A percentile compares a stretch with the other conserved stretches of the same genome.
Evolutionary conservation across 2,888 invertebrate genomes (phyloP).

Genomic region (Cantharis rufa): DNA sequence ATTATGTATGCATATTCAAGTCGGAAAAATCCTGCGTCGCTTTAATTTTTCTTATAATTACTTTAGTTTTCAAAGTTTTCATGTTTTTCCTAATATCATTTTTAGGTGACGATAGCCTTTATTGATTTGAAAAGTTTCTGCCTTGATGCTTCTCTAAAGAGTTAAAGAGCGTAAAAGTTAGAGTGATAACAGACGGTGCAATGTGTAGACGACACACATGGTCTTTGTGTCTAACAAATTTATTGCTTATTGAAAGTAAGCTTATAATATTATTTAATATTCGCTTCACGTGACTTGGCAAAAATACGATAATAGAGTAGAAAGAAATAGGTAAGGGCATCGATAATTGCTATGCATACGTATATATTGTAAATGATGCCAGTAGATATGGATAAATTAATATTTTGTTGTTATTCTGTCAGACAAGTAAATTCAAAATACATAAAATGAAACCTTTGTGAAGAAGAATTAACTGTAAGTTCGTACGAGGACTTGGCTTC

Average conservation of each 20-base stretch:
- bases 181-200: conserved; percentile 49
- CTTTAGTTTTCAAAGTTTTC: conserved; percentile 18
- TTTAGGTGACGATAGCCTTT: conserved; percentile 38
- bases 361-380: background rate
- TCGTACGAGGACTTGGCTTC: conserved; percentile 35
- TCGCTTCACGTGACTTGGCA: background rate
- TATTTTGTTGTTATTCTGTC: background rate
- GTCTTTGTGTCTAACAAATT: conserved; percentile 47
- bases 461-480: conserved; percentile 31
- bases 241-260: conserved; percentile 41
- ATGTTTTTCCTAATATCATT: conserved; percentile 14
- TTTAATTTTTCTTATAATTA: conserved; percentile 9
- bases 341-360: background rate
- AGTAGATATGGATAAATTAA: background rate
- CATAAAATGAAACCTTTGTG: background rate
- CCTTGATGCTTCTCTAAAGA: conserved; percentile 54
- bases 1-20: background rate
- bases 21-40: background rate
- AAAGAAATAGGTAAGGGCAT: background rate
- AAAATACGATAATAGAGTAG: background rate
- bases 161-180: conserved; percentile 54
- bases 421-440: too few species aligned
- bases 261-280: conserved; percentile 9
- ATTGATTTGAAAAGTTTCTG: conserved; percentile 53
- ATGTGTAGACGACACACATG: conserved; percentile 40